Evolutionary conservation across 2,113 vertebrate genomes (phyloP), one percentile per base, ranked within the genome.

Genomic region (Syrrhaptes paradoxus): DNA sequence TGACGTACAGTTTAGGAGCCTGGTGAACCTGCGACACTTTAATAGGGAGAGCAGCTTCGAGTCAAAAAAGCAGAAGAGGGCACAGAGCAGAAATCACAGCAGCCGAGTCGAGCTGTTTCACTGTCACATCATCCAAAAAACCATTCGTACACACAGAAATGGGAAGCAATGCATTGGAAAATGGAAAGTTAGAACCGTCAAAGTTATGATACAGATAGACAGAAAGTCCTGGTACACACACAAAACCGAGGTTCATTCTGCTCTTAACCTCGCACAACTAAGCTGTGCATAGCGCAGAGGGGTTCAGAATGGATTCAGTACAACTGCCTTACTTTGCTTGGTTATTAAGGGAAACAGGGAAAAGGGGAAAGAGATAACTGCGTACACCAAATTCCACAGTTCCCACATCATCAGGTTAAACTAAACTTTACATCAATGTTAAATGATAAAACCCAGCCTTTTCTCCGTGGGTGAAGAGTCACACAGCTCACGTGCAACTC

Each of bases 31-130:
- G 3, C 19, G 79, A 48, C 36, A 48, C 36, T 94, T 76, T 6
- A 13, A 34, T 1, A 32, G 10, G 25, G 16, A 76, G 90, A 65
- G 52, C 55, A 57, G 38, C 49, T 81, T 74, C n/a, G 59, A 45
- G 18, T 38, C 32, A 71, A 79, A 85, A 78, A 3, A 57, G 36
- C 9, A 3, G 28, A 79, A 36, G 7, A 38, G 2, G 8, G 3
- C 12, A 45, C 0, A 48, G 12, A 49, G 41, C 3, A 63, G 55
- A 77, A 86, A 25, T 13, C 2, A 0, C 0, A 80, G 48, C 45
- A 78, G 32, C 17, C n/a, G 31, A 72, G 13, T 9, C 49, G 34
- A 19, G 25, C 14, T 38, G 3, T 22, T 43, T 25, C 2, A 1
- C 17, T 57, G 32, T 19, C 16, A 32, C 29, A 36, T 10, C 43